phyloP scores from a whole-genome alignment of 2,113 vertebrate species.

The Aleadryas rufinucha region DNA sequence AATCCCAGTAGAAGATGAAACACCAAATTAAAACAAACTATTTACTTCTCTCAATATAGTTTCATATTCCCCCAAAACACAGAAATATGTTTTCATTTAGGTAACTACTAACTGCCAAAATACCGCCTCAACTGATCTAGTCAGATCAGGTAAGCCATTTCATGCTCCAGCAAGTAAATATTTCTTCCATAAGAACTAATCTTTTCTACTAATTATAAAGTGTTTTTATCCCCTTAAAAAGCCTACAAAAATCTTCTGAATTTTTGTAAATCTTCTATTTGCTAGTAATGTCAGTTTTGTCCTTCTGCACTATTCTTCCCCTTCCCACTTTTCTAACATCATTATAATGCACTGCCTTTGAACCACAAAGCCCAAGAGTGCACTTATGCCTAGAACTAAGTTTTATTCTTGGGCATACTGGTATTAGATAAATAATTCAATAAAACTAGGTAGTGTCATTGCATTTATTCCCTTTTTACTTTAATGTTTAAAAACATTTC shows the following conservation, averaged over 20 bases:
- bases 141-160: neutral
- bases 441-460: neutral
- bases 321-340: neutral
- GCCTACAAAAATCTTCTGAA: neutral
- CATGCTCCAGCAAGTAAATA: neutral
- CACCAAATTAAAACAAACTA: neutral
- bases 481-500: neutral
- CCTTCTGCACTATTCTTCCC: neutral
- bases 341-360: neutral
- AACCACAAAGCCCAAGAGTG: neutral
- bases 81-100: neutral
- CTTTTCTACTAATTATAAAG: neutral
- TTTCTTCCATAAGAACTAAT: neutral
- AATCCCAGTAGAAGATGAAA: neutral
- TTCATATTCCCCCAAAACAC: neutral
- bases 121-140: neutral
- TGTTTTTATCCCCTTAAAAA: rapidly evolving
- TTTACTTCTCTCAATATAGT: neutral
- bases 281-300: neutral
- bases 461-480: neutral
- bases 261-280: neutral
- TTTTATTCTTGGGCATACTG: neutral
- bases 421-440: neutral
- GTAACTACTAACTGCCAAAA: neutral
- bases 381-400: neutral